These are phyloP conservation scores for Perizoma flavofasciatum DNA, from an alignment of 2,888 invertebrate genomes.

Conservation along the genomic window DNA sequence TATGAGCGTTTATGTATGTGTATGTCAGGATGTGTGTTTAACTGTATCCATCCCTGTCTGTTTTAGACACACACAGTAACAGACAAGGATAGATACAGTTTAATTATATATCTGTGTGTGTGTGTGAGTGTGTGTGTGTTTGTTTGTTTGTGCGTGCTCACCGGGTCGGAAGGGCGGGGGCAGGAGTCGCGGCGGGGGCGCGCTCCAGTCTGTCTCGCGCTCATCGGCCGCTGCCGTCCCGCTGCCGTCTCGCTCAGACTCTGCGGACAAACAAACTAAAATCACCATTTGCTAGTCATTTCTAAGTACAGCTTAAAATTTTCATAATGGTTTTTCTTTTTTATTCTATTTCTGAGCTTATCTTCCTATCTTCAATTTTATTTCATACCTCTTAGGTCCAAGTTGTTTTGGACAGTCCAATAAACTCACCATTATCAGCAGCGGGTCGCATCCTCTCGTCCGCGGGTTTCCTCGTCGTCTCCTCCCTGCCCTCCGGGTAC, in stretches of 20 bases:
- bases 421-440: constrained; percentile 36
- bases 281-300: neutral
- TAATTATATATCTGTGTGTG: too few species aligned
- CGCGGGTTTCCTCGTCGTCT: constrained; percentile 7
- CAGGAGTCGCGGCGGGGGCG: constrained; percentile 45
- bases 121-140: neutral
- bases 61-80: too few species aligned
- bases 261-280: neutral
- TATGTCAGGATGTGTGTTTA: too few species aligned
- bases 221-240: constrained; percentile 9
- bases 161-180: constrained; percentile 62
- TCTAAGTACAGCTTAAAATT: too few species aligned
- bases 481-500: constrained; percentile 14
- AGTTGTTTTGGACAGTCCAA: too few species aligned
- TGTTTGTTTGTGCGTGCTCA: constrained; percentile 36
- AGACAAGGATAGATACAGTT: too few species aligned
- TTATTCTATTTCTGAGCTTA: too few species aligned
- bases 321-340: too few species aligned
- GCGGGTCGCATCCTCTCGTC: constrained; percentile 27
- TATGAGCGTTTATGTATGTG: too few species aligned
- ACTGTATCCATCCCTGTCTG: too few species aligned
- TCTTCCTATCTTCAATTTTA: neutral
- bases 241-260: constrained; percentile 17
- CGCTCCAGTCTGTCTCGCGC: constrained; percentile 37
- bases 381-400: too few species aligned